Conservation (phyloP, 2,113 vertebrate species). For the Leucopternis melanops region DNA sequence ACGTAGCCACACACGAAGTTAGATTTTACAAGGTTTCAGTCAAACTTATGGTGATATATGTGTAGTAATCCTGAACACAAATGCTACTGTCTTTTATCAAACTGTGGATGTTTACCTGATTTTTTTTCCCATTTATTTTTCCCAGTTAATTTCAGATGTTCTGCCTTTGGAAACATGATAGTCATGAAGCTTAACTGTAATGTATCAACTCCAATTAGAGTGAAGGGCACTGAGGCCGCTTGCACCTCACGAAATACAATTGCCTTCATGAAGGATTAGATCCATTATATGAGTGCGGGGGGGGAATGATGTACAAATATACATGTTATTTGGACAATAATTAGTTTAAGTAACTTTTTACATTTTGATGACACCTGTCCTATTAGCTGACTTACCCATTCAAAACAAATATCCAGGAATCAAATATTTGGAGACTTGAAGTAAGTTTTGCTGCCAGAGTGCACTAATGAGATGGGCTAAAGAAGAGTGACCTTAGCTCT, state of each 20-base stretch:
- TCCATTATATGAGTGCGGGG: not conserved
- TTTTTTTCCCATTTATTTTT: not conserved
- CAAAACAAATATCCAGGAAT: not conserved
- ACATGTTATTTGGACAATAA: not conserved
- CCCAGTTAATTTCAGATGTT: not conserved
- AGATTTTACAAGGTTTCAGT: not conserved
- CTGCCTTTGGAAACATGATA: not conserved
- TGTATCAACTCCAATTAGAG: not conserved
- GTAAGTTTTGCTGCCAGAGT: not conserved
- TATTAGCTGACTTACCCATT: not conserved
- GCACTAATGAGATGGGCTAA: constrained; percentile 24
- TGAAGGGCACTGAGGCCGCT: not conserved
- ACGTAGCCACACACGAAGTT: not conserved
- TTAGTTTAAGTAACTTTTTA: not conserved
- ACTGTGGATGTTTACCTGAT: not conserved
- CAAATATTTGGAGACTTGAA: not conserved
- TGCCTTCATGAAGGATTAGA: not conserved
- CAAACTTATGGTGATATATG: not conserved
- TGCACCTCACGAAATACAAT: not conserved
- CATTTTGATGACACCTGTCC: not conserved
- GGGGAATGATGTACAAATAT: not conserved
- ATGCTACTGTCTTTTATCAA: not conserved
- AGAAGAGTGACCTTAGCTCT: constrained; percentile 35
- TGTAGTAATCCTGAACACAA: not conserved
- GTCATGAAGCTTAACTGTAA: not conserved